Conservation (phyloP, 2,797 vertebrate genomes). For the Arvicola amphibius region DNA sequence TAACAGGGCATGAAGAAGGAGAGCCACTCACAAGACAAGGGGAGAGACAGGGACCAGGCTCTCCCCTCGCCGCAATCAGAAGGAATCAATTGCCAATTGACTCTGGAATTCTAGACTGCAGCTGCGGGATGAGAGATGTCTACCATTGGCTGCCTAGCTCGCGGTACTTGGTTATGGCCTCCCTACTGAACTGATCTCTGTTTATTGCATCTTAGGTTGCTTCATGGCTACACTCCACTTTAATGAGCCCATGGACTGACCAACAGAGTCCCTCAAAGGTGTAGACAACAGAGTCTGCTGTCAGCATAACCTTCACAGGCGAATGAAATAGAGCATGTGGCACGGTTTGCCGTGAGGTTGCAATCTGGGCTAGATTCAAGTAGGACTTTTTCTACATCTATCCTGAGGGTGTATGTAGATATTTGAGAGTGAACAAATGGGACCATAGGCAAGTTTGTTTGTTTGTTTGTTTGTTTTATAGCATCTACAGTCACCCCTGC, state of each 20-base stretch:
- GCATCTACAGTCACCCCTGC: neutral
- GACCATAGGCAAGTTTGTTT: neutral
- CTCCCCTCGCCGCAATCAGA: fast-evolving
- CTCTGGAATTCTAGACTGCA: neutral
- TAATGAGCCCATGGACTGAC: neutral
- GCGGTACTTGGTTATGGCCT: neutral
- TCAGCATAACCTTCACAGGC: neutral
- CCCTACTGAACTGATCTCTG: neutral
- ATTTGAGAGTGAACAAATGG: neutral
- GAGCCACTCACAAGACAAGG: fast-evolving
- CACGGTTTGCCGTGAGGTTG: neutral
- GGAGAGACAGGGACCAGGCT: no score
- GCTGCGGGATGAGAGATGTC: neutral
- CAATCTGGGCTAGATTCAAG: fast-evolving
- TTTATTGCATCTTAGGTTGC: neutral
- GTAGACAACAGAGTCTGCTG: no score
- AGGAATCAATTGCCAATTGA: neutral
- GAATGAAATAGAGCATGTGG: fast-evolving
- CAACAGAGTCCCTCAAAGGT: neutral
- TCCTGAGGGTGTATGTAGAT: no score
- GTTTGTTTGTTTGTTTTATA: neutral
- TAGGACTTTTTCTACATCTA: neutral
- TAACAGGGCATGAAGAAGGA: neutral
- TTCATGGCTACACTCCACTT: neutral
- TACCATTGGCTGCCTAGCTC: fast-evolving